Evolutionary conservation across 2,113 vertebrate genomes (phyloP).

Genomic region (Phaethornis superciliosus): DNA sequence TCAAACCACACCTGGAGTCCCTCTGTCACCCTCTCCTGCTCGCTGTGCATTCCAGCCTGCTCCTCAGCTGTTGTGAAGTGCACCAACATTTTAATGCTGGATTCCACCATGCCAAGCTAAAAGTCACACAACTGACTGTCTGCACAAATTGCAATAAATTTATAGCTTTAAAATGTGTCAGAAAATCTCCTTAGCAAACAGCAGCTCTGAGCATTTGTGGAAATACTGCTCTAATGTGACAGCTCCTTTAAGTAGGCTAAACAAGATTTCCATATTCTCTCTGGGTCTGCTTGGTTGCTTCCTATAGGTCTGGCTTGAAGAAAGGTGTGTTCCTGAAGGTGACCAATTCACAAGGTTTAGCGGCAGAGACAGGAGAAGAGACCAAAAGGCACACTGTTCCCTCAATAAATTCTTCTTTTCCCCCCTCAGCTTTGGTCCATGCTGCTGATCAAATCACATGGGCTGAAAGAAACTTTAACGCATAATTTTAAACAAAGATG

Average conservation of each 20-base stretch:
- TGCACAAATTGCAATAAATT: background rate
- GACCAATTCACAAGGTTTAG: background rate
- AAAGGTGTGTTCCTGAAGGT: background rate
- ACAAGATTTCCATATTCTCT: background rate
- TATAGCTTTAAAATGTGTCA: background rate
- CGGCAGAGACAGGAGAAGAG: background rate
- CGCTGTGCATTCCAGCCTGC: background rate
- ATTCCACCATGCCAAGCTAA: background rate
- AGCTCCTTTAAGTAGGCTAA: background rate
- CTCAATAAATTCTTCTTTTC: background rate
- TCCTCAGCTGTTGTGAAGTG: fast-evolving
- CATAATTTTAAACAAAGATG: background rate
- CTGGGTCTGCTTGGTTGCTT: background rate
- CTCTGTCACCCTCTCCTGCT: background rate
- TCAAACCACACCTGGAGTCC: background rate
- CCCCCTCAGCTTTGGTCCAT: background rate
- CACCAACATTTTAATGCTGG: background rate
- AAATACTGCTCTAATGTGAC: background rate
- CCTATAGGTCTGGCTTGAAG: background rate
- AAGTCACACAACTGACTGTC: background rate
- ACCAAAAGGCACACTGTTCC: background rate
- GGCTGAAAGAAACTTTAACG: background rate
- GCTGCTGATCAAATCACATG: background rate
- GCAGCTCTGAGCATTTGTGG: background rate
- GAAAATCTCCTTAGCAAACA: background rate